A percentile compares a stretch with the other conserved stretches of the same genome.
These are phyloP conservation scores for Ovis canadensis DNA, from an alignment of 2,113 vertebrate genomes.

Conservation along the genomic window DNA sequence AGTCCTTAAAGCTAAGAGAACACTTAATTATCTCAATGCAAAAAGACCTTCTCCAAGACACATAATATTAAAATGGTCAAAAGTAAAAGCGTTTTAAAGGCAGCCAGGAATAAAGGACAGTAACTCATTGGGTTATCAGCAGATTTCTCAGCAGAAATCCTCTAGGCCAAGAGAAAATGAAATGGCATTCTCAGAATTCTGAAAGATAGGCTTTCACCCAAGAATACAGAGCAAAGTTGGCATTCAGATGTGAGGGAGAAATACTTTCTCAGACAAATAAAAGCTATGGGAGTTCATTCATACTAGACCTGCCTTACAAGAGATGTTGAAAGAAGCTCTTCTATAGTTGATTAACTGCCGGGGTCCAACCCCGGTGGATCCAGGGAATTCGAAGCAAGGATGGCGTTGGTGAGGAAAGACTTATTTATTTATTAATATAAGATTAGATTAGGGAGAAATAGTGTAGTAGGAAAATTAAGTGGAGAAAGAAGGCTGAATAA, in stretches of 20 bases:
- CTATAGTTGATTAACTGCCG: not conserved
- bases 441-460: too few species aligned
- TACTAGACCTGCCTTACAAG: not conserved
- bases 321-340: not conserved
- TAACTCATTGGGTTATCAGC: not conserved
- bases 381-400: too few species aligned
- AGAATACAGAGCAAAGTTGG: not conserved
- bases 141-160: not conserved
- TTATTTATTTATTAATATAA: too few species aligned
- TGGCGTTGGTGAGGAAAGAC: too few species aligned
- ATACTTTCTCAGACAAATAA: not conserved
- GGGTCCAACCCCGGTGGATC: too few species aligned
- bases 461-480: too few species aligned
- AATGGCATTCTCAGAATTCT: not conserved
- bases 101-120: not conserved
- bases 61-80: not conserved
- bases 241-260: not conserved
- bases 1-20: not conserved
- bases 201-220: not conserved
- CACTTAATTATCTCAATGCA: not conserved
- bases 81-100: not conserved
- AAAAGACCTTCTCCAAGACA: not conserved
- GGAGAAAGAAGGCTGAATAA: too few species aligned
- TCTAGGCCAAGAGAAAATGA: not conserved
- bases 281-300: not conserved